These are phyloP conservation scores for Ceratothoa steindachneri DNA, from an alignment of 2,888 invertebrate species.

Conservation along the genomic window DNA sequence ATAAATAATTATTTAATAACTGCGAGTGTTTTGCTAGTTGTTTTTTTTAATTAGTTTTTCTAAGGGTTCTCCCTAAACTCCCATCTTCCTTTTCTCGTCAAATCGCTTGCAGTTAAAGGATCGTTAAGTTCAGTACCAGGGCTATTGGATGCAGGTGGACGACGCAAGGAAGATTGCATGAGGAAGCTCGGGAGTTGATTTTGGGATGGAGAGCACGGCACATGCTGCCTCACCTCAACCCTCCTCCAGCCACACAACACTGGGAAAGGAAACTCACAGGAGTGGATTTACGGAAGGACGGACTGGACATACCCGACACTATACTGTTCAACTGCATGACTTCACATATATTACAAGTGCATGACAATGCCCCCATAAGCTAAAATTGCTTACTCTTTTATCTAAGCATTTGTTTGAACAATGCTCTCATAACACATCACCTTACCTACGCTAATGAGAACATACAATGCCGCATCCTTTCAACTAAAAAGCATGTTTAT, in stretches of 20 bases:
- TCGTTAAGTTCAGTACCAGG: neutral
- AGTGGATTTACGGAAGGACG: conserved; percentile 1
- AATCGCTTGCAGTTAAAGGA: neutral
- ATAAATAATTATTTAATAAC: too few relatives aligned
- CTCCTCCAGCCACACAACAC: neutral
- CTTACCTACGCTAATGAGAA: too few relatives aligned
- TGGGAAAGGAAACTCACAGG: neutral
- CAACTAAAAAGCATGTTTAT: too few relatives aligned
- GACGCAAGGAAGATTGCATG: conserved; percentile 3
- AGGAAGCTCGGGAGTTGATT: neutral
- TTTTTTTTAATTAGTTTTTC: neutral
- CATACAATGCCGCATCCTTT: too few relatives aligned
- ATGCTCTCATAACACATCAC: too few relatives aligned
- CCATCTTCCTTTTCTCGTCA: neutral
- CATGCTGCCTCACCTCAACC: too few relatives aligned
- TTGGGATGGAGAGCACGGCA: too few relatives aligned
- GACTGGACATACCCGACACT: neutral
- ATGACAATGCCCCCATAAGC: too few relatives aligned
- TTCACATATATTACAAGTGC: neutral
- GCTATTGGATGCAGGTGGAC: neutral
- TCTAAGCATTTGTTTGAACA: too few relatives aligned
- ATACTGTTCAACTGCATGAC: conserved; percentile 13
- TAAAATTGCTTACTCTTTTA: too few relatives aligned
- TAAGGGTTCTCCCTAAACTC: too few relatives aligned
- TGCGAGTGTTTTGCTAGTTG: too few relatives aligned